A percentile compares a stretch with the other conserved stretches of the same genome.
phyloP scores from a whole-genome alignment of 2,797 vertebrate species.

The Microcaecilia unicolor region DNA sequence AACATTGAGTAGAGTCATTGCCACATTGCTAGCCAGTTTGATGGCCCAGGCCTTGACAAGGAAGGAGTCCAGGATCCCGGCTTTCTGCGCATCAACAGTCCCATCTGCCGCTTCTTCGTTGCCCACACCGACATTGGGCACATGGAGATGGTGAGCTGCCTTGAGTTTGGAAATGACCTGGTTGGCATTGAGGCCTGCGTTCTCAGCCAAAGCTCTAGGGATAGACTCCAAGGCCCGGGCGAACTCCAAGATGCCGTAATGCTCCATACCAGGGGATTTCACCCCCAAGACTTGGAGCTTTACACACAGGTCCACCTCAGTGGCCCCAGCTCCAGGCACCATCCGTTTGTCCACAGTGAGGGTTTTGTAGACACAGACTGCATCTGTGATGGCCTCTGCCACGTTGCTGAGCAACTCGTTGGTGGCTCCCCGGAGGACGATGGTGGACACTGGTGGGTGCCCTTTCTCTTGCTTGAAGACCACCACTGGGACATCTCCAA shows the following conservation, averaged over 20 bases:
- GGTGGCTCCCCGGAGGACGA: slow-evolving; percentile 21
- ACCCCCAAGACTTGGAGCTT: slow-evolving; percentile 15
- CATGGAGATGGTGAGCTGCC: slow-evolving; percentile 5
- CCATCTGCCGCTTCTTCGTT: not conserved
- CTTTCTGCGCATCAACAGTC: not conserved
- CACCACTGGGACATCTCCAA: slow-evolving; percentile 2
- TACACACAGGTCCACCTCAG: slow-evolving; percentile 12
- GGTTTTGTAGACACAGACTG: slow-evolving; percentile 11
- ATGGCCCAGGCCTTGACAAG: slow-evolving; percentile 4
- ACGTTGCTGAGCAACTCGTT: slow-evolving; percentile 10
- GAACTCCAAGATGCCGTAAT: slow-evolving; percentile 11
- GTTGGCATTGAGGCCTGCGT: not conserved
- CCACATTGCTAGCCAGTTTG: slow-evolving; percentile 1
- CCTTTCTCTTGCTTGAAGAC: slow-evolving; percentile 5
- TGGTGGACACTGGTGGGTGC: slow-evolving; percentile 1
- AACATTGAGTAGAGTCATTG: not conserved
- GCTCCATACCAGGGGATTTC: slow-evolving; percentile 12
- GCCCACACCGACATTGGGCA: slow-evolving; percentile 15
- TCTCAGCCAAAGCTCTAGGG: not conserved
- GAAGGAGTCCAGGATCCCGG: not conserved
- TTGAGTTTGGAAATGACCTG: slow-evolving; percentile 1
- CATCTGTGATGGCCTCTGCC: slow-evolving; percentile 12
- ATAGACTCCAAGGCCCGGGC: slow-evolving; percentile 3
- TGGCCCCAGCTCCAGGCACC: slow-evolving; percentile 8
- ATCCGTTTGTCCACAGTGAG: slow-evolving; percentile 12